Percentiles rank a stretch among this genome's conserved stretches.
phyloP scores from a whole-genome alignment of 2,888 invertebrate species.

The Ecliptopera silaceata region DNA sequence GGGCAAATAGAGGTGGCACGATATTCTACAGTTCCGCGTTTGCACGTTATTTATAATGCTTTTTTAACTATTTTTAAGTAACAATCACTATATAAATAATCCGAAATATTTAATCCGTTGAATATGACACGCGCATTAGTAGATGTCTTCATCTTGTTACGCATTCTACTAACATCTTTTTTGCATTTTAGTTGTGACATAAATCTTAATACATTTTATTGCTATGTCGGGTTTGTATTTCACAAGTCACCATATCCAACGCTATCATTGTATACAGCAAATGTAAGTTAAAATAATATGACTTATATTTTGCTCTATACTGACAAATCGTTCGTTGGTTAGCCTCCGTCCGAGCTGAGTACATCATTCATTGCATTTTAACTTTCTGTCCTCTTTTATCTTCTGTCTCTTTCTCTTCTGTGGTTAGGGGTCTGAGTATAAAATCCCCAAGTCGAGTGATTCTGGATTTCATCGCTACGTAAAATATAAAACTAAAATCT shows the following conservation, averaged over 20 bases:
- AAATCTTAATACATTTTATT: slow-evolving; percentile 14
- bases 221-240: background rate
- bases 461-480: background rate
- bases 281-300: background rate
- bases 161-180: no score
- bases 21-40: slow-evolving; percentile 64
- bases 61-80: no score
- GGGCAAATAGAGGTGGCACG: slow-evolving; percentile 73
- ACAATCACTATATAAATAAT: no score
- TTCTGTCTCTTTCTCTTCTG: slow-evolving; percentile 26
- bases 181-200: no score
- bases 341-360: slow-evolving; percentile 3
- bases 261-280: background rate
- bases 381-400: slow-evolving; percentile 36
- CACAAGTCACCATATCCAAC: background rate
- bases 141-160: no score
- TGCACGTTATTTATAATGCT: slow-evolving; percentile 33
- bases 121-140: no score
- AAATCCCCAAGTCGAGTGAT: no score
- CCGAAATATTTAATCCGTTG: no score
- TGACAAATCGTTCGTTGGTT: background rate
- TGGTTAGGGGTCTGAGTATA: background rate
- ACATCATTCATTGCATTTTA: slow-evolving; percentile 36
- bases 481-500: background rate
- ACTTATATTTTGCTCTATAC: slow-evolving; percentile 1